Percentiles rank a stretch among this genome's conserved stretches.
Evolutionary conservation across 2,888 invertebrate genomes (phyloP).

Genomic region (Melinaea menophilus): DNA sequence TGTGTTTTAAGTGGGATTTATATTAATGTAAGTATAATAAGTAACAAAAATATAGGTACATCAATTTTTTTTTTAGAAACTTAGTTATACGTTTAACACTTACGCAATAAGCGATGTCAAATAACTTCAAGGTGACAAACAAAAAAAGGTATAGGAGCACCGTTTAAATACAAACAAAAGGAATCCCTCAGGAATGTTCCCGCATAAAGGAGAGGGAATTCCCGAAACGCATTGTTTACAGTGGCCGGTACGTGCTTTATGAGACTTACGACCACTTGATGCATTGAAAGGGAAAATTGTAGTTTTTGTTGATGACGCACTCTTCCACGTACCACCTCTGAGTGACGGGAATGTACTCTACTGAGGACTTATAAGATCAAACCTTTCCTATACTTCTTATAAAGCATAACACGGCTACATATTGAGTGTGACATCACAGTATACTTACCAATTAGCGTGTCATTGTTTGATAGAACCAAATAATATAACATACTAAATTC

Average conservation of each 20-base stretch:
- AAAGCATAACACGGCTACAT: no score
- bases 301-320: constrained; percentile 66
- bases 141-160: constrained; percentile 57
- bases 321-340: constrained; percentile 59
- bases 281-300: constrained; percentile 74
- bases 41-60: not conserved
- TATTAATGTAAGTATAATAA: no score
- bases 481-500: no score
- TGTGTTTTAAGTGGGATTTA: no score
- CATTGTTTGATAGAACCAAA: not conserved
- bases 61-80: not conserved
- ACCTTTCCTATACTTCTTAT: not conserved
- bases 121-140: constrained; percentile 54
- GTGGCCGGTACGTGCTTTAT: constrained; percentile 61
- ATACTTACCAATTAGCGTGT: no score
- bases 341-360: constrained; percentile 48
- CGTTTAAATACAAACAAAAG: constrained; percentile 72
- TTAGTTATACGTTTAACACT: constrained; percentile 37
- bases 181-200: constrained; percentile 75
- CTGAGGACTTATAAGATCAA: constrained; percentile 30
- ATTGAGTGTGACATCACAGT: no score
- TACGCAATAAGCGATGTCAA: constrained; percentile 52
- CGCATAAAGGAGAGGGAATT: constrained; percentile 73
- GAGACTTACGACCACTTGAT: constrained; percentile 52
- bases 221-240: constrained; percentile 76